Base-by-base conservation (phyloP, 2,113 vertebrate species). In the Leucosticte australis region DNA sequence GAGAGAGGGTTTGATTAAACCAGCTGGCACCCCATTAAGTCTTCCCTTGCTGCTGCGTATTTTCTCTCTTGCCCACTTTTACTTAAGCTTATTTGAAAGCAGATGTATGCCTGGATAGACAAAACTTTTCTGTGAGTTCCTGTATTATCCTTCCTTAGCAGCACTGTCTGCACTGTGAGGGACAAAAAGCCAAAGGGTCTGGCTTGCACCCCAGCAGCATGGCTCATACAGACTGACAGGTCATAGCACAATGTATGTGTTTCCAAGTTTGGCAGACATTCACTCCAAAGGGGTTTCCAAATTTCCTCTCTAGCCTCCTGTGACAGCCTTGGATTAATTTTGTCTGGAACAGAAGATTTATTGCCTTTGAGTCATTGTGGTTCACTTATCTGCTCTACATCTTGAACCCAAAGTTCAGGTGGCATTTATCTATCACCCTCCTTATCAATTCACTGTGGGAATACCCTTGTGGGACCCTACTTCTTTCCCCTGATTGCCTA, bases 291-390 rank as follows among this genome's bases (percentile, higher is more conserved):
- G 85, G 37, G 62, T 89, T 96, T 96, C 90, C 80, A 95, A 93
- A 95, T 95, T 91, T 97, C 91, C 89, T 90, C 68, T 78, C 69
- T 57, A 89, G 70, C 69, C 74, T 95, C 62, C 59, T 64, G 56
- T 80, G 85, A 69, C 94, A 95, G 83, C 65, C 59, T 92, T 57
- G 85, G 86, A 89, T 95, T 97, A 95, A 96, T 94, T 96, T 94
- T 92, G 87, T 93, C 94, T 94, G 80, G 89, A 94, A 85, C 27
- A 59, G 76, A 82, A 86, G 68, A 94, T 87, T 91, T 93, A 90
- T 69, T 73, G 77, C 83, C 39, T 87, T 87, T 87, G 83, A 96
- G 74, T 95, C 77, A 94, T 52, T 46, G 59, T 71, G 15, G 82
- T 78, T 95, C 71, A 57, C 53, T 95, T 90, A 92, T 94, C 85